Evolutionary conservation across 1,140 invertebrate genomes (phyloP).

Genomic region (Reticulitermes speratus): DNA sequence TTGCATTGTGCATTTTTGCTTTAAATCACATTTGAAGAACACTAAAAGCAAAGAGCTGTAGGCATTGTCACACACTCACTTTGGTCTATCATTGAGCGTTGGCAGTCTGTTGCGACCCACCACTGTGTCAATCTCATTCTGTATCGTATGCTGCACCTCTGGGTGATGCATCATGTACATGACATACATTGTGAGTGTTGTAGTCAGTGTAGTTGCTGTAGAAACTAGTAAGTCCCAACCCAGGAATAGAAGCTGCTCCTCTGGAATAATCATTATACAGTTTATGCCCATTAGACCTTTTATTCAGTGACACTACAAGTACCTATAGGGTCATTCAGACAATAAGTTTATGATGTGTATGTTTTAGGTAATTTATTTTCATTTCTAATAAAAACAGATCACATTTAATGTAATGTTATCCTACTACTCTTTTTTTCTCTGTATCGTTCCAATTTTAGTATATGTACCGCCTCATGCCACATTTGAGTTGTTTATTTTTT

Average conservation of each 20-base stretch:
- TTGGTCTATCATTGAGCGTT: conserved; percentile 64
- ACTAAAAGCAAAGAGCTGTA: background rate
- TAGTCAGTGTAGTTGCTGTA: conserved; percentile 78
- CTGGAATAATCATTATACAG: conserved; percentile 45
- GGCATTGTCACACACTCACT: conserved; percentile 51
- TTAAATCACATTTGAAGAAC: too few relatives aligned
- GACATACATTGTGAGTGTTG: conserved; percentile 73
- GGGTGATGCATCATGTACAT: conserved; percentile 73
- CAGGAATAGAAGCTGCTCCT: conserved; percentile 69
- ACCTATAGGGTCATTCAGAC: too few relatives aligned
- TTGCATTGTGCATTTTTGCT: too few relatives aligned
- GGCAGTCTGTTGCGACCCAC: conserved; percentile 67
- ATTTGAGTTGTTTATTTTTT: too few relatives aligned
- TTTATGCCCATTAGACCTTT: background rate
- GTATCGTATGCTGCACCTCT: conserved; percentile 73
- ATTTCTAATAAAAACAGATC: too few relatives aligned
- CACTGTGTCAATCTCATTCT: conserved; percentile 75
- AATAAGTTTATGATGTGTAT: too few relatives aligned
- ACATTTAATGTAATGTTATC: too few relatives aligned
- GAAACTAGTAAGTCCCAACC: conserved; percentile 81
- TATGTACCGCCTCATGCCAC: conserved; percentile 10
- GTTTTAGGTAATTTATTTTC: too few relatives aligned
- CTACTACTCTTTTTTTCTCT: conserved; percentile 11
- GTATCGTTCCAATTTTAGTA: conserved; percentile 34
- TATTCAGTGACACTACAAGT: background rate